A percentile compares a stretch with the other conserved stretches of the same genome.
Conservation (phyloP, 2,888 invertebrate species). For the Yponomeuta cagnagella region DNA sequence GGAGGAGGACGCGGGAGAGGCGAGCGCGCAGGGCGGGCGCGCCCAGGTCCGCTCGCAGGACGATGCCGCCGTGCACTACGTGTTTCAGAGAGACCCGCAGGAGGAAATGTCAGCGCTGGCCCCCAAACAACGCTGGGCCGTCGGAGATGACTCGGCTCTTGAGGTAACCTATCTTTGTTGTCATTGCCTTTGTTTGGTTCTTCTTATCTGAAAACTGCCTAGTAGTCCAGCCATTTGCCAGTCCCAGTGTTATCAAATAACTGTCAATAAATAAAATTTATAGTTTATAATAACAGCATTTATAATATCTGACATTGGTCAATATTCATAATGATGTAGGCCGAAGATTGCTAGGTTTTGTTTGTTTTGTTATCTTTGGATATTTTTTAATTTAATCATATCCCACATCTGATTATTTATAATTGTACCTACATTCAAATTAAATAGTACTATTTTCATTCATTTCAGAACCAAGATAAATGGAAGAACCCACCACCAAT, state of each 20-base stretch:
- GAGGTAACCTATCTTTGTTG: conserved; percentile 78
- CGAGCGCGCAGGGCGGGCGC: conserved; percentile 76
- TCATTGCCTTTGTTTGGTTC: conserved; percentile 21
- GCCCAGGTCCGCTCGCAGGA: conserved; percentile 83
- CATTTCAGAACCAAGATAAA: conserved; percentile 88
- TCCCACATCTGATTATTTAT: not conserved
- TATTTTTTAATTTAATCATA: not conserved
- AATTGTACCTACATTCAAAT: not conserved
- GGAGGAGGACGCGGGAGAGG: conserved; percentile 78
- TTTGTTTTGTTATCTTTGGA: not conserved
- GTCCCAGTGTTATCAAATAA: no score
- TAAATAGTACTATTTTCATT: not conserved
- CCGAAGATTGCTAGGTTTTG: not conserved
- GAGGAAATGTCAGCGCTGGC: conserved; percentile 87
- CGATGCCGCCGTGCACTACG: conserved; percentile 95
- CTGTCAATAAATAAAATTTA: no score
- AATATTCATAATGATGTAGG: not conserved
- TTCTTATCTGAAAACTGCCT: not conserved
- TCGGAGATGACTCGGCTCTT: conserved; percentile 90
- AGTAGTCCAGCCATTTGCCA: no score
- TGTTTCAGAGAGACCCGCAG: conserved; percentile 88
- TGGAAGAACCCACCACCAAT: conserved; percentile 85
- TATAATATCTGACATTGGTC: not conserved
- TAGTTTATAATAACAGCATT: not conserved
- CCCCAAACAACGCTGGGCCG: conserved; percentile 89